Percentiles rank a stretch among this genome's conserved stretches.
These are phyloP conservation scores for Stigmatopora argus DNA, from an alignment of 2,113 vertebrate species.

Conservation along the genomic window DNA sequence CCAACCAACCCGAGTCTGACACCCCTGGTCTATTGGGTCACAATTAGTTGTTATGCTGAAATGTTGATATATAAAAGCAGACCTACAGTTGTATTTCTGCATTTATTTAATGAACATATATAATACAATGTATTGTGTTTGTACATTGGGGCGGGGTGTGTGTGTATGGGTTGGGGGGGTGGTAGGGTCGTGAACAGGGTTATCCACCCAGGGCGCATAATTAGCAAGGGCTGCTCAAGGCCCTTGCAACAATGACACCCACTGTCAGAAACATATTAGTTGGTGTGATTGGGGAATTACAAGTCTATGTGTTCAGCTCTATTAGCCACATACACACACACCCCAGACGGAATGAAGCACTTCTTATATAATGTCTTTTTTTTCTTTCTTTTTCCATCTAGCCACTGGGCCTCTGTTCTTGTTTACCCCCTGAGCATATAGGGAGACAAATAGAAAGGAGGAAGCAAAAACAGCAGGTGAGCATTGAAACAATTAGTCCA, in stretches of 20 bases:
- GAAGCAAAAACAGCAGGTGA: slow-evolving; percentile 24
- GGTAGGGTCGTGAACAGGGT: too few relatives aligned
- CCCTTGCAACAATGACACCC: slow-evolving; percentile 31
- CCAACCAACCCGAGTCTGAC: too few relatives aligned
- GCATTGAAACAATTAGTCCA: slow-evolving; percentile 64
- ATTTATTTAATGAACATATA: too few relatives aligned
- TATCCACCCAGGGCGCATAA: too few relatives aligned
- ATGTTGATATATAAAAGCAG: too few relatives aligned
- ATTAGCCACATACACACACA: slow-evolving; percentile 26
- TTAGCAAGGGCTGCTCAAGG: neutral
- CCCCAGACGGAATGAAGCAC: slow-evolving; percentile 28
- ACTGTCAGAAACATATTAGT: slow-evolving; percentile 34
- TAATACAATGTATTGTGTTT: too few relatives aligned
- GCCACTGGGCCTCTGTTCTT: slow-evolving; percentile 51
- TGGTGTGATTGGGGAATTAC: slow-evolving; percentile 29
- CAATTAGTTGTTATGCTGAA: too few relatives aligned
- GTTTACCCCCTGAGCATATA: slow-evolving; percentile 68
- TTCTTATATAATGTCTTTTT: slow-evolving; percentile 54
- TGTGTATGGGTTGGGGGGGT: neutral
- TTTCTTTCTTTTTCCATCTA: slow-evolving; percentile 27
- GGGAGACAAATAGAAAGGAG: slow-evolving; percentile 13
- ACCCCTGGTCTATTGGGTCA: too few relatives aligned
- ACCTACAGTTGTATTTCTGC: too few relatives aligned
- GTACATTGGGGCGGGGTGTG: too few relatives aligned
- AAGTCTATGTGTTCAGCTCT: slow-evolving; percentile 41